Percentiles rank a stretch among this genome's conserved stretches.
phyloP scores from a whole-genome alignment of 1,140 invertebrate species.

The Hypsibius dujardini region DNA sequence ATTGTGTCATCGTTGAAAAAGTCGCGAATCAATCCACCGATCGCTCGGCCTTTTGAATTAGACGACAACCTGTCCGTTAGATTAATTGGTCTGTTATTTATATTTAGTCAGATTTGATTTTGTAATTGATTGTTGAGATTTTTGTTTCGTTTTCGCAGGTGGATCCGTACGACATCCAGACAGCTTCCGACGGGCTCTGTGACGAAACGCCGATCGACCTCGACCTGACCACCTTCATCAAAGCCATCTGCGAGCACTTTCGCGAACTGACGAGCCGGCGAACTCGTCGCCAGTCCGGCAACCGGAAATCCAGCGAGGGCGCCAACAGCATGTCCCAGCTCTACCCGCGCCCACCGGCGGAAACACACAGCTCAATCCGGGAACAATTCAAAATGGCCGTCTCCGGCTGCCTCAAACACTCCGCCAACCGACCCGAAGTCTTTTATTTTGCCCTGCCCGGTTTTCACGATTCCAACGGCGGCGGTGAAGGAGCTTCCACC shows the following conservation, averaged over 20 bases:
- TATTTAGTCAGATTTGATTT: too few relatives aligned
- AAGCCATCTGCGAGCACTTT: slow-evolving; percentile 32
- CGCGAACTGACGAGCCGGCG: slow-evolving; percentile 22
- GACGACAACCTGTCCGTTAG: too few relatives aligned
- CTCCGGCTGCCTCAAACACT: slow-evolving; percentile 43
- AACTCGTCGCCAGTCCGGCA: background rate
- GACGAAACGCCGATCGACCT: slow-evolving; percentile 50
- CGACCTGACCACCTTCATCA: slow-evolving; percentile 50
- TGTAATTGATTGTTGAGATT: too few relatives aligned
- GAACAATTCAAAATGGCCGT: slow-evolving; percentile 47
- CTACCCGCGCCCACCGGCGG: slow-evolving; percentile 19
- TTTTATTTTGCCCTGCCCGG: slow-evolving; percentile 43
- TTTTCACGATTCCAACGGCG: too few relatives aligned
- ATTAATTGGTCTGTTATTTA: too few relatives aligned
- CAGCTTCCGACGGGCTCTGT: slow-evolving; percentile 51
- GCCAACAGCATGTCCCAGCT: slow-evolving; percentile 16
- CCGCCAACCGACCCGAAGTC: slow-evolving; percentile 47
- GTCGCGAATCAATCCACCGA: too few relatives aligned
- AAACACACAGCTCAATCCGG: slow-evolving; percentile 43
- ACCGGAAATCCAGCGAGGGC: background rate
- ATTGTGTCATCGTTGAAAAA: too few relatives aligned
- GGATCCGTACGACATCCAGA: slow-evolving; percentile 46
- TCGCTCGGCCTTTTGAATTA: too few relatives aligned
- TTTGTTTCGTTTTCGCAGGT: too few relatives aligned
- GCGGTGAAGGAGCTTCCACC: too few relatives aligned